phyloP scores from a whole-genome alignment of 2,797 vertebrate genomes.

The Pipistrellus pipistrellus region DNA sequence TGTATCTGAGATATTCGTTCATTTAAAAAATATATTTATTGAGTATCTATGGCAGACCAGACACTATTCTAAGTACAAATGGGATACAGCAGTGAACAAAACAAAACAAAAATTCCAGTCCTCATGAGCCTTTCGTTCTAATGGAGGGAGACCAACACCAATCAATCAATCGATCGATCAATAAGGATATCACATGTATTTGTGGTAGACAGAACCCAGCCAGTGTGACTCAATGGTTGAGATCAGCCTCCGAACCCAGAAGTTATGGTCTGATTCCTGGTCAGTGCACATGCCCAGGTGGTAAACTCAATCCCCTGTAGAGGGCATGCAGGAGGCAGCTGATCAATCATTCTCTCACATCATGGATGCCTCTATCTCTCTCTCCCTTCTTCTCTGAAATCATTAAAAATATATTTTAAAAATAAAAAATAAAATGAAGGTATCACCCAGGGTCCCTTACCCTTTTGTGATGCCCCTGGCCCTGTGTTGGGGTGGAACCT shows the following conservation, averaged over 20 bases:
- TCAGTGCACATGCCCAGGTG: too few species aligned
- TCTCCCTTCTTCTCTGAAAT: too few species aligned
- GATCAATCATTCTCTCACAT: too few species aligned
- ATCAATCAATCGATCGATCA: not conserved
- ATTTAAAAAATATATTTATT: conserved; percentile 2
- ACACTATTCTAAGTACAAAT: not conserved
- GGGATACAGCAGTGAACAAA: not conserved
- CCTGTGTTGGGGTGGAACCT: not conserved
- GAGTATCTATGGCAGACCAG: not conserved
- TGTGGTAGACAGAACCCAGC: not conserved
- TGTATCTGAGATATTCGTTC: not conserved
- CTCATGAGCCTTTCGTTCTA: not conserved
- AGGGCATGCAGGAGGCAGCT: too few species aligned
- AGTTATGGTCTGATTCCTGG: too few species aligned
- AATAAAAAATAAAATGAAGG: not conserved
- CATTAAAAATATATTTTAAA: too few species aligned
- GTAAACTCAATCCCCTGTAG: too few species aligned
- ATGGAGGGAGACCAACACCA: not conserved
- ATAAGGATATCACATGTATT: not conserved
- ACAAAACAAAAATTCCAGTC: not conserved
- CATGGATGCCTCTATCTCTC: too few species aligned
- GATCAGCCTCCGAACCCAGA: too few species aligned
- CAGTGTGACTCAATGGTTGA: too few species aligned
- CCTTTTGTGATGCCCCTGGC: not conserved
- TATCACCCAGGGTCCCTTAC: too few species aligned